Conservation (phyloP, 2,113 vertebrate species). For the Gymnogyps californianus region DNA sequence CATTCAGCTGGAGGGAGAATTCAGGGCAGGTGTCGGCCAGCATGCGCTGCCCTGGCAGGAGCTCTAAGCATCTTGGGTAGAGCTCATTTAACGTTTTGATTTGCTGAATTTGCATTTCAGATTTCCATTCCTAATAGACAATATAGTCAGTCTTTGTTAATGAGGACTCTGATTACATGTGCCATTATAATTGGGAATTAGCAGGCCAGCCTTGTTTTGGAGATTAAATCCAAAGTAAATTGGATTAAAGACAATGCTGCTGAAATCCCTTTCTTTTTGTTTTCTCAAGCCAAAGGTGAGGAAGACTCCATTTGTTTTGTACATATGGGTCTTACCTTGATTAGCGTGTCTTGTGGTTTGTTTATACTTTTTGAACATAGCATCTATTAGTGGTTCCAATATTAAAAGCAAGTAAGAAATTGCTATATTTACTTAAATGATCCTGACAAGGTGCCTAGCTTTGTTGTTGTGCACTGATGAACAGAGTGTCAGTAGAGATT, state of each 20-base stretch:
- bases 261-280: conserved; percentile 65
- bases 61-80: conserved; percentile 77
- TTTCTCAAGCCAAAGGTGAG: conserved; percentile 70
- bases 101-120: conserved; percentile 86
- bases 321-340: conserved; percentile 68
- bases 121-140: conserved; percentile 84
- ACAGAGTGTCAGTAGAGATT: not conserved
- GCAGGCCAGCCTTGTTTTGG: conserved; percentile 78
- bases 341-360: conserved; percentile 41
- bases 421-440: not conserved
- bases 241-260: conserved; percentile 78
- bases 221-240: conserved; percentile 82
- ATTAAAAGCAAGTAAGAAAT: conserved; percentile 24
- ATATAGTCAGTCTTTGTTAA: conserved; percentile 84
- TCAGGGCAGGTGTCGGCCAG: conserved; percentile 80
- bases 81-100: conserved; percentile 86
- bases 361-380: conserved; percentile 47
- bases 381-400: not conserved
- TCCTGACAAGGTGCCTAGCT: not conserved
- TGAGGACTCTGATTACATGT: conserved; percentile 85
- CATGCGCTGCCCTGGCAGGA: conserved; percentile 76
- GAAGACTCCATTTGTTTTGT: conserved; percentile 71
- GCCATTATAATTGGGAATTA: conserved; percentile 85
- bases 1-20: conserved; percentile 89
- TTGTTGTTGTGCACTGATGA: not conserved